Conservation (phyloP, 2,888 invertebrate genomes). For the Syritta pipiens region DNA sequence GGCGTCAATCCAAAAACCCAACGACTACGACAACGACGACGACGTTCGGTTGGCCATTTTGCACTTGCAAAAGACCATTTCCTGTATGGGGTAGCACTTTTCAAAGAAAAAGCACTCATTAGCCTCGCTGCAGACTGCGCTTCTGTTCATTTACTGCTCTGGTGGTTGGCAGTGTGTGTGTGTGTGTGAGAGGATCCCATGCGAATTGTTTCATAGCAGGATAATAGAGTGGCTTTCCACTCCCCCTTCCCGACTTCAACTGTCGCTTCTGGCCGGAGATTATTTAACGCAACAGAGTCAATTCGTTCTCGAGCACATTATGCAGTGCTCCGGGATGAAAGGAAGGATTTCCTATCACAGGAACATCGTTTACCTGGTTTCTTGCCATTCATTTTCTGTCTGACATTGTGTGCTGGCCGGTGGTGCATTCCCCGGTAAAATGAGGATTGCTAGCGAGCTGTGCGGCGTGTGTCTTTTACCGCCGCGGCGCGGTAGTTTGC, state of each 20-base stretch:
- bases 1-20: constrained; percentile 48
- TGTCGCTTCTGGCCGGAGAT: constrained; percentile 8
- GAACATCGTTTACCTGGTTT: constrained; percentile 44
- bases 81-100: not conserved
- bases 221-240: not conserved
- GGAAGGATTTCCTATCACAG: constrained; percentile 5
- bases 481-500: constrained; percentile 5
- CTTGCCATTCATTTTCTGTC: constrained; percentile 31
- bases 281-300: constrained; percentile 46
- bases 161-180: not conserved
- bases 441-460: constrained; percentile 7
- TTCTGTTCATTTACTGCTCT: constrained; percentile 32
- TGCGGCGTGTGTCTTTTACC: constrained; percentile 9
- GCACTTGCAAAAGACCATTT: not conserved
- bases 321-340: not conserved
- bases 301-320: constrained; percentile 16
- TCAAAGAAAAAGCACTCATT: constrained; percentile 17
- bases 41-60: not conserved
- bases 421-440: constrained; percentile 15
- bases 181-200: not conserved
- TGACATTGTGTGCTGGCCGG: constrained; percentile 46
- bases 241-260: too few relatives aligned
- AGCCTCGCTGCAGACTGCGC: constrained; percentile 24
- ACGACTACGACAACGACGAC: too few relatives aligned
- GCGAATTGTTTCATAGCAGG: not conserved